Evolutionary conservation across 2,113 vertebrate species (phyloP).

Genomic region (Paratilapia polleni): DNA sequence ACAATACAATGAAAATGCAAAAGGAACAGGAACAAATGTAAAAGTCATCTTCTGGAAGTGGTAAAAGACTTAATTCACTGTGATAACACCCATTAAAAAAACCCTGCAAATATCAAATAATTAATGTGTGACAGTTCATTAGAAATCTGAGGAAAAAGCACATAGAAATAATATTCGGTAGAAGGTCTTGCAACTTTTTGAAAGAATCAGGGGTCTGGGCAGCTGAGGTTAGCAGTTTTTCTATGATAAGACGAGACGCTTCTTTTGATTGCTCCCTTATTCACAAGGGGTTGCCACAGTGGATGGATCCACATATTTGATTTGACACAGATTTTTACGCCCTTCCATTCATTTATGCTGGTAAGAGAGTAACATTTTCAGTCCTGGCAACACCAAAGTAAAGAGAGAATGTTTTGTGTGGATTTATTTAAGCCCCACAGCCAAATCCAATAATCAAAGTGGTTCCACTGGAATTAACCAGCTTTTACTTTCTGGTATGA

Average conservation of each 20-base stretch:
- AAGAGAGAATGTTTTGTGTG: background rate
- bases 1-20: no score
- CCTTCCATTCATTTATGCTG: background rate
- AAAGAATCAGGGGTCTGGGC: background rate
- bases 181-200: background rate
- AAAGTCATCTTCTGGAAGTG: no score
- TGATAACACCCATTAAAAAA: background rate
- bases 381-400: background rate
- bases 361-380: background rate
- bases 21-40: no score
- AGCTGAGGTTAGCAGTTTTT: no score
- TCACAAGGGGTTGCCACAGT: background rate
- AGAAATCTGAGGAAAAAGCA: background rate
- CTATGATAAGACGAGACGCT: background rate
- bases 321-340: background rate
- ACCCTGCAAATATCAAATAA: background rate
- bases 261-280: background rate
- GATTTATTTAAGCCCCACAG: background rate
- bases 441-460: background rate
- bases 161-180: background rate
- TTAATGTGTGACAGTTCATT: background rate
- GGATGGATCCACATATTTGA: background rate
- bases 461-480: background rate
- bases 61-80: background rate
- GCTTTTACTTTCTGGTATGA: background rate